Base-by-base conservation (phyloP, 2,113 vertebrate genomes). In the Montifringilla adamsi region DNA sequence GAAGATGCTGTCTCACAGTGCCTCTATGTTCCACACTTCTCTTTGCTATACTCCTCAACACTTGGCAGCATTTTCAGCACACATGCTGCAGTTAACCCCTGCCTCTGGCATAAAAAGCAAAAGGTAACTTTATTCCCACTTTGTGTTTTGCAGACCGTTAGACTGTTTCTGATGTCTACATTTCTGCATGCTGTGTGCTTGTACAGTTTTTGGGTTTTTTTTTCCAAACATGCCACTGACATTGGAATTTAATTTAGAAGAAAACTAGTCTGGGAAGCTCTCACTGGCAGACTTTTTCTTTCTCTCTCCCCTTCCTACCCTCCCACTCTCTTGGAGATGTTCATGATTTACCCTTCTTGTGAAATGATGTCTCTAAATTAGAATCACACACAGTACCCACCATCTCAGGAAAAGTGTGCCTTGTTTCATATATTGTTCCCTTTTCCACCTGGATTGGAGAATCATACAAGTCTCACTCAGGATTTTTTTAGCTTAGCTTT, bases 1-100 rank as follows among this genome's bases (percentile, higher is more conserved):
- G 67, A 94, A 87, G 91, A 82, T 96, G 79, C 88, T 90, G 82
- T 90, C 79, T 95, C 74, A 94, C 89, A 88, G 79, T 84, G 81
- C 87, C 59, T 91, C 70, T 75, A 58, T 91, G 90, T 93, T 93
- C 93, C 75, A 87, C 67, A 82, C 78, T 33, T 85, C 69, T 80
- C 41, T 78, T 67, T 94, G 80, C 92, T 93, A 31, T 70, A 49
- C 77, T 89, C 10, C 27, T 87, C 87, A 91, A 41, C 50, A 15
- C 77, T 81, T 95, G 95, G 66, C 90, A 94, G 77, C 60, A 64
- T 93, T 93, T 94, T 91, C 84, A 81, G 73, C 74, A 74, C 77
- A 77, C 79, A 89, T 84, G 47, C 73, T 94, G 84, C 81, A 89
- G 73, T 74, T 91, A 87, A 41, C 20, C 31, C 26, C 20, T 56